phyloP scores from a whole-genome alignment of 2,113 vertebrate genomes.

The Vombatus ursinus region DNA sequence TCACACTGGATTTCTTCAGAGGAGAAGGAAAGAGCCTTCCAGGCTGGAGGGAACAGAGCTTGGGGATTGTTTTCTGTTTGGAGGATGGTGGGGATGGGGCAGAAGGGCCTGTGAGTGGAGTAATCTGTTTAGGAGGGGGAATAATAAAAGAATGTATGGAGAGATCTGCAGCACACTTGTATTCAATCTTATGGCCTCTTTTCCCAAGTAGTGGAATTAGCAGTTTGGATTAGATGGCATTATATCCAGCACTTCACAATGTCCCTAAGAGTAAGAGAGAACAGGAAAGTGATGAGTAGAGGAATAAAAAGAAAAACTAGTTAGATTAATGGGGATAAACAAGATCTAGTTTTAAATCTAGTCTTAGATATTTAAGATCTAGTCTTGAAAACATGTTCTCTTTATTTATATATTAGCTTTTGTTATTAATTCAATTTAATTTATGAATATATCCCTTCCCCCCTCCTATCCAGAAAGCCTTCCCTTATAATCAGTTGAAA shows the following conservation, averaged over 20 bases:
- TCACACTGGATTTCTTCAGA: neutral
- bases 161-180: too few relatives aligned
- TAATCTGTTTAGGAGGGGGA: too few relatives aligned
- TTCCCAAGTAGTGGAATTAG: too few relatives aligned
- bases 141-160: too few relatives aligned
- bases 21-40: too few relatives aligned
- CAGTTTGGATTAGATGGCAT: too few relatives aligned
- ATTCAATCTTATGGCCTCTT: too few relatives aligned
- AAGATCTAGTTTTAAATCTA: neutral
- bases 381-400: neutral
- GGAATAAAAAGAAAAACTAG: neutral
- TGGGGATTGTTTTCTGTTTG: too few relatives aligned
- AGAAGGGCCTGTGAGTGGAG: too few relatives aligned
- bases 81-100: too few relatives aligned
- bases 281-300: neutral
- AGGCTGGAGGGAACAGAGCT: too few relatives aligned
- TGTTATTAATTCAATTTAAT: neutral
- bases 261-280: neutral
- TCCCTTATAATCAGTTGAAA: neutral
- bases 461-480: neutral
- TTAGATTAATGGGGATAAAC: neutral
- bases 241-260: neutral
- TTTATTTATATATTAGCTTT: neutral
- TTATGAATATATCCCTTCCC: neutral
- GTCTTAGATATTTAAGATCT: too few relatives aligned